Base-by-base conservation (phyloP, 2,888 invertebrate genomes). In the Andrena bucephala region DNA sequence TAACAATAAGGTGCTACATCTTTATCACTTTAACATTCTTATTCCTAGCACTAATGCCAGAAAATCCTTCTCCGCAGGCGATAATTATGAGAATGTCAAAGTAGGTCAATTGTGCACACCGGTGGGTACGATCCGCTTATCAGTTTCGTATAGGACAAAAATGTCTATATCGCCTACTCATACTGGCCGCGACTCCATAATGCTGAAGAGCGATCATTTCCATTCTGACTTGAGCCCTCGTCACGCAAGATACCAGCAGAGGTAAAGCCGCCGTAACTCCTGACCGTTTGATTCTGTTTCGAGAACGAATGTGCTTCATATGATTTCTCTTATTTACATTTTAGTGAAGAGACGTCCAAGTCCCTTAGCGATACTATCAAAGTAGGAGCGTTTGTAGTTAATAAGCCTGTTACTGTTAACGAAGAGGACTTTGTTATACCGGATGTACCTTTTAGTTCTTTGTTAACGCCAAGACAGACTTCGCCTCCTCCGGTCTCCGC, bases 181-280 rank as follows among this genome's bases (percentile, higher is more conserved):
- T 77, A 95, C 95, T 59, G 95, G 95, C 68, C 96, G 95, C 88
- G 96, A 96, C 86, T 96, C 96, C 6, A 97, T 98, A 52, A 97
- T 98, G 96, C 95, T 98, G 29, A 98, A 98, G 93, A 98, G 98
- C 92, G 98, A 98, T 94, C 98, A 99, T 94, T 99, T 98, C 94
- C 96, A 96, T 90, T 94, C 95, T 48, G 97, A 98, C 93, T 93
- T 96, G 85, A 96, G 97, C 92, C 96, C 97, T 0, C 96, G 96
- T 89, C 96, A 96, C 89, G 94, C 95, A 27, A 95, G 96, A 83
- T 96, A 96, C 92, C 96, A 95, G 94, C 96, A 95, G 87, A 94
- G 95, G 96, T 95, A 89, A 71, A 62, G 42, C 42, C 42, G 4
- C 1, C 16, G 42, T 0, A 42, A 5, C 16, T 42, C 16, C 42